phyloP scores from a whole-genome alignment of 2,113 vertebrate species.

The Gopherus flavomarginatus region DNA sequence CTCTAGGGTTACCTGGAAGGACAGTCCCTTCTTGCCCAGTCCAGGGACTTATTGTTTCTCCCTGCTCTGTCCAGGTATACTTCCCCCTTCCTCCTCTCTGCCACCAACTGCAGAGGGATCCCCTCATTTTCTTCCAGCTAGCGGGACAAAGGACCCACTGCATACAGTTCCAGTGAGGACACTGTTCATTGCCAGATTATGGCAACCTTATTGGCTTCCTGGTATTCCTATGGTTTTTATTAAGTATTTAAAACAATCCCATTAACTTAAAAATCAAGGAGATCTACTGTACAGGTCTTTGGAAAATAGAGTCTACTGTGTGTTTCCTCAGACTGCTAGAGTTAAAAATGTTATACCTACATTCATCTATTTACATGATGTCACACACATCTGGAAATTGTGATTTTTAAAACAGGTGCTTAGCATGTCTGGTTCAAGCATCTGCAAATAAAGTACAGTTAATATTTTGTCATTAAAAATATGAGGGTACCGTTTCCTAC shows the following conservation, averaged over 20 bases:
- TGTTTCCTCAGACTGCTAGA: neutral
- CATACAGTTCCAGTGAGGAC: neutral
- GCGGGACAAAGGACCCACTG: neutral
- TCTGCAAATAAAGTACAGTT: constrained; percentile 41
- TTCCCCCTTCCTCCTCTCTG: neutral
- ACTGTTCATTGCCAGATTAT: neutral
- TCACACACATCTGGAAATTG: constrained; percentile 18
- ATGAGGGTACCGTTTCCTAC: neutral
- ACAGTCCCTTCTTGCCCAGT: neutral
- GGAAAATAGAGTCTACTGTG: neutral
- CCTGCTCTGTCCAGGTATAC: neutral
- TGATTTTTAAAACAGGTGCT: constrained; percentile 49
- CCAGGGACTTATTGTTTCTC: neutral
- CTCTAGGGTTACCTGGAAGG: neutral
- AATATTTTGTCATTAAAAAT: constrained; percentile 33
- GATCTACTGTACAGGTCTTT: neutral
- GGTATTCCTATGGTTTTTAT: neutral
- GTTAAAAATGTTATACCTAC: constrained; percentile 23
- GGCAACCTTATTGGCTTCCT: neutral
- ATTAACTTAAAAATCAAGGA: neutral
- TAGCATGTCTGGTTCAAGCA: constrained; percentile 37
- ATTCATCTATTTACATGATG: constrained; percentile 22
- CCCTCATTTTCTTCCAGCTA: neutral
- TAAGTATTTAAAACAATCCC: neutral
- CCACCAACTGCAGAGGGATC: neutral